A percentile compares a stretch with the other conserved stretches of the same genome.
Evolutionary conservation across 2,797 vertebrate genomes (phyloP).

Genomic region (Alectoris magna): DNA sequence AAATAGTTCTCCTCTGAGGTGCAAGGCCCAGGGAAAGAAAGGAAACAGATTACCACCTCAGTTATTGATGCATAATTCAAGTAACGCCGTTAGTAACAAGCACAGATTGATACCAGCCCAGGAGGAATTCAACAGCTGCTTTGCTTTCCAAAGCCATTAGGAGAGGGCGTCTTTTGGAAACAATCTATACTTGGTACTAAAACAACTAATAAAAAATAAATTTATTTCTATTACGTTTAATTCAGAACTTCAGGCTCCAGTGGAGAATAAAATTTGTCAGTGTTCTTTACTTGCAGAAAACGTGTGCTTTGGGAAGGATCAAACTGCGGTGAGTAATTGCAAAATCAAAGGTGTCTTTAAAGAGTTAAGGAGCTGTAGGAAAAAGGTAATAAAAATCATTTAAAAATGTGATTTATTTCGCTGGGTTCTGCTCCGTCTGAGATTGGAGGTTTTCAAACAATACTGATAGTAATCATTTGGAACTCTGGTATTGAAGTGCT

Average conservation of each 20-base stretch:
- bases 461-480: neutral
- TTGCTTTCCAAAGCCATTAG: constrained; percentile 55
- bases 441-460: neutral
- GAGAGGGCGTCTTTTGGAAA: constrained; percentile 5
- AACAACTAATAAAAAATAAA: constrained; percentile 61
- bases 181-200: neutral
- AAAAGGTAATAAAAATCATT: neutral
- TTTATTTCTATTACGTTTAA: constrained; percentile 50
- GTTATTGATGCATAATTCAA: neutral
- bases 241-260: constrained; percentile 61
- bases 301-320: constrained; percentile 26
- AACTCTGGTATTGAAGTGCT: neutral
- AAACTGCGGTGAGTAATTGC: constrained; percentile 6
- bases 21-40: neutral
- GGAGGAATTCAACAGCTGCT: constrained; percentile 57
- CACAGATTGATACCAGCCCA: constrained; percentile 28
- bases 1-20: neutral
- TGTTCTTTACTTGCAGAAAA: constrained; percentile 13
- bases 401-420: neutral
- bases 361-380: constrained; percentile 21
- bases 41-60: neutral
- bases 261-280: constrained; percentile 63
- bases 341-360: constrained; percentile 37
- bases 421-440: neutral
- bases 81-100: constrained; percentile 3